These are phyloP conservation scores for Drosophila nannoptera DNA, from an alignment of 1,140 invertebrate genomes.

Conservation along the genomic window DNA sequence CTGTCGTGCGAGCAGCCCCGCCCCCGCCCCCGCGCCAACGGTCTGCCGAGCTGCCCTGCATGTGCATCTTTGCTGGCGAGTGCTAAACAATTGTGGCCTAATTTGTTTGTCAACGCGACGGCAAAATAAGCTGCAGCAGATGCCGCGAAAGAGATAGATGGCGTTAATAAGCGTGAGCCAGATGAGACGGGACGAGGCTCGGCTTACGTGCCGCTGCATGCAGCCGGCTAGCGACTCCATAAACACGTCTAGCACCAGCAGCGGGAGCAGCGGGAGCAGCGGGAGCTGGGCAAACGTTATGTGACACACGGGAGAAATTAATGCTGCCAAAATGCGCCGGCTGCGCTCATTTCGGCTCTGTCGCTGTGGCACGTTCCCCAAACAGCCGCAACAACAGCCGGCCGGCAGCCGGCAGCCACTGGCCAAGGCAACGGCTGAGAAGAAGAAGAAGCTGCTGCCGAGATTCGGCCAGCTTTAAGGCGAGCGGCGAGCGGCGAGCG, in stretches of 20 bases:
- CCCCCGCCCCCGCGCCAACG: too few species aligned
- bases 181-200: constrained; percentile 1
- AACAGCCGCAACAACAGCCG: constrained; percentile 33
- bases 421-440: constrained; percentile 21
- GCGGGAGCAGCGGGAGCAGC: constrained; percentile 4
- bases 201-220: constrained; percentile 56
- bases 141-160: constrained; percentile 1
- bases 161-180: neutral
- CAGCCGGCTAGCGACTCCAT: constrained; percentile 58
- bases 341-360: constrained; percentile 45
- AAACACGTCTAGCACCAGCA: constrained; percentile 50
- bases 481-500: neutral
- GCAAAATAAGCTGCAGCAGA: constrained; percentile 22
- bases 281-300: constrained; percentile 45
- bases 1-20: constrained; percentile 8
- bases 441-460: constrained; percentile 28
- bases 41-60: neutral
- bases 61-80: constrained; percentile 22
- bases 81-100: constrained; percentile 50
- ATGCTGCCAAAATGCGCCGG: constrained; percentile 66
- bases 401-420: neutral
- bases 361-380: constrained; percentile 56
- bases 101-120: constrained; percentile 58
- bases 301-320: constrained; percentile 72
- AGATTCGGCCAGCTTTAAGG: constrained; percentile 41